Percentiles rank a stretch among this genome's conserved stretches.
phyloP scores from a whole-genome alignment of 1,140 invertebrate species.

The Heliconius congener region DNA sequence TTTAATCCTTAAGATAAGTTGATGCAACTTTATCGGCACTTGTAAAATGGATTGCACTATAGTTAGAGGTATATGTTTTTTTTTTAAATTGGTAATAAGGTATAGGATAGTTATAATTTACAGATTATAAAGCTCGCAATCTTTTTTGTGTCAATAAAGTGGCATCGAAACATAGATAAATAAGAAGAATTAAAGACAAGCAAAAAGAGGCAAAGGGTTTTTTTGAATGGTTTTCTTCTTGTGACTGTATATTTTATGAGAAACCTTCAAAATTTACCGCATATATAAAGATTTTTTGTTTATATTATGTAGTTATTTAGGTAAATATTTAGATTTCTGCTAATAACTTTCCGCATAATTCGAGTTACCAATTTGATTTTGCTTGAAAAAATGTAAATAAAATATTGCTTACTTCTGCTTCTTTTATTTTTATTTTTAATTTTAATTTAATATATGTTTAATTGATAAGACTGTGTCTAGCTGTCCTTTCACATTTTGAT shows the following conservation, averaged over 20 bases:
- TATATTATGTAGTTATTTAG: constrained; percentile 52
- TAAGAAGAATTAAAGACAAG: constrained; percentile 65
- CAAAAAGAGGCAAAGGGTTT: constrained; percentile 75
- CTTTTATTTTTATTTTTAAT: constrained; percentile 38
- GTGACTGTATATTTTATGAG: constrained; percentile 71
- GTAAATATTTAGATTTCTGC: constrained; percentile 51
- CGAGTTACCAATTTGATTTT: constrained; percentile 75
- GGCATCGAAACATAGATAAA: constrained; percentile 46
- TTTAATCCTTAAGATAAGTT: constrained; percentile 49
- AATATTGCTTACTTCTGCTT: constrained; percentile 48
- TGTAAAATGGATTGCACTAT: constrained; percentile 31
- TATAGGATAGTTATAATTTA: constrained; percentile 36
- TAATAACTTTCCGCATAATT: constrained; percentile 67
- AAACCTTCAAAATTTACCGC: constrained; percentile 72
- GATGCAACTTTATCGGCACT: constrained; percentile 53
- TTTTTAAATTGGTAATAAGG: constrained; percentile 7
- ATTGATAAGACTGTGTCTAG: constrained; percentile 36
- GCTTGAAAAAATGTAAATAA: constrained; percentile 73
- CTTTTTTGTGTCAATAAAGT: constrained; percentile 50
- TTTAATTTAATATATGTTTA: constrained; percentile 31
- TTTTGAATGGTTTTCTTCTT: constrained; percentile 73
- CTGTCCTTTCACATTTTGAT: constrained; percentile 41
- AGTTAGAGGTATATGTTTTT: constrained; percentile 5
- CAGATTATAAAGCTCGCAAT: constrained; percentile 33
- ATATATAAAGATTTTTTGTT: constrained; percentile 51